Evolutionary conservation across 2,113 vertebrate genomes (phyloP).

Genomic region (Quiscalus mexicanus): DNA sequence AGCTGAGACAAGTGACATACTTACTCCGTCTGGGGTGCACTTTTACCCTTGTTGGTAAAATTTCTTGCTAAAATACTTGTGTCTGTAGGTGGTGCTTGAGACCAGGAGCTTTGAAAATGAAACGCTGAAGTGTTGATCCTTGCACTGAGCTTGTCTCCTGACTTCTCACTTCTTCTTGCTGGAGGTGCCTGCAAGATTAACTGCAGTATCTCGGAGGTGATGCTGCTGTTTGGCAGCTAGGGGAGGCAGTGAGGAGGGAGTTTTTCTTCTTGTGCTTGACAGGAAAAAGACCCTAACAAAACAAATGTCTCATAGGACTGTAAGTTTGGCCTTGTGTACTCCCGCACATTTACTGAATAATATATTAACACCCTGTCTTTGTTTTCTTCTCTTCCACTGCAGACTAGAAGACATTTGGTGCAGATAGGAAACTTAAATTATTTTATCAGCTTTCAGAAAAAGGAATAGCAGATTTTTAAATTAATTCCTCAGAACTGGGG

Average conservation of each 20-base stretch:
- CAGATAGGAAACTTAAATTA: not conserved
- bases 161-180: not conserved
- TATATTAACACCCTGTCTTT: not conserved
- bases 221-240: not conserved
- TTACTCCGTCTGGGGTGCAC: not conserved
- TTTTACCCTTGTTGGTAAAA: not conserved
- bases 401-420: not conserved
- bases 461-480: conserved; percentile 4
- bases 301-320: not conserved
- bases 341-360: not conserved
- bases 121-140: not conserved
- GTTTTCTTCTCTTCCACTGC: not conserved
- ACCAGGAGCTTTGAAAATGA: not conserved
- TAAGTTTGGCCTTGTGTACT: not conserved
- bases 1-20: not conserved
- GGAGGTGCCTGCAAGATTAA: not conserved
- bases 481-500: conserved; percentile 27
- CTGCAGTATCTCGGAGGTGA: not conserved
- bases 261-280: not conserved
- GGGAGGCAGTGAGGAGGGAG: not conserved
- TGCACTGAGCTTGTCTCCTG: accelerated
- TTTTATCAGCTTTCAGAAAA: not conserved
- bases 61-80: not conserved
- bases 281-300: not conserved
- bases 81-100: not conserved